These are phyloP conservation scores for Plusia festucae DNA, from an alignment of 2,888 invertebrate species.

Conservation along the genomic window DNA sequence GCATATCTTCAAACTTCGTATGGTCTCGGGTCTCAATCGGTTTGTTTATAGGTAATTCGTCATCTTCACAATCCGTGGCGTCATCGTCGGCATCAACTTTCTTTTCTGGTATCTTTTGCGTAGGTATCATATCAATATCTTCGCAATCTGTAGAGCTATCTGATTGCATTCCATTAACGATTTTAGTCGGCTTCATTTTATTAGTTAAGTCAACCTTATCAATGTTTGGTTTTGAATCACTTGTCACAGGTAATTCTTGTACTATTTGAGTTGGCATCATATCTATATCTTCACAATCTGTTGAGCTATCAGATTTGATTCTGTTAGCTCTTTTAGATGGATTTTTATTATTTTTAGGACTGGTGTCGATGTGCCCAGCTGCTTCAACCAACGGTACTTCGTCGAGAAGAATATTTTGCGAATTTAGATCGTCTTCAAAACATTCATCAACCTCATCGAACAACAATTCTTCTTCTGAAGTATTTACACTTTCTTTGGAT, in stretches of 20 bases:
- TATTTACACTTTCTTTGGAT: slow-evolving; percentile 47
- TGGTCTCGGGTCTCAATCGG: slow-evolving; percentile 31
- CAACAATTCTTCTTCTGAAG: slow-evolving; percentile 74
- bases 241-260: slow-evolving; percentile 23
- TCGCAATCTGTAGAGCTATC: slow-evolving; percentile 66
- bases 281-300: slow-evolving; percentile 72
- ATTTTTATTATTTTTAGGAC: slow-evolving; percentile 4
- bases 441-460: slow-evolving; percentile 76
- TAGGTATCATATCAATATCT: slow-evolving; percentile 58
- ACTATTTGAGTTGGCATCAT: slow-evolving; percentile 68
- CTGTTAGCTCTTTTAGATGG: slow-evolving; percentile 39
- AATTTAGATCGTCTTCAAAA: slow-evolving; percentile 71
- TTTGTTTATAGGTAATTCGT: slow-evolving; percentile 34
- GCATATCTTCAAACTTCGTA: slow-evolving; percentile 58
- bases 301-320: slow-evolving; percentile 54
- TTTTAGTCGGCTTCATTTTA: slow-evolving; percentile 36
- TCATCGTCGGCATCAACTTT: slow-evolving; percentile 63
- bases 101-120: slow-evolving; percentile 53
- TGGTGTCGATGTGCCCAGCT: slow-evolving; percentile 15
- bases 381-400: slow-evolving; percentile 50
- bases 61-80: slow-evolving; percentile 73
- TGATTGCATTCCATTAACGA: slow-evolving; percentile 56
- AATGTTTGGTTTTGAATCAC: slow-evolving; percentile 2
- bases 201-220: background rate
- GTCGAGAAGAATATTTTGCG: slow-evolving; percentile 74